A percentile compares a stretch with the other conserved stretches of the same genome.
These are phyloP conservation scores for Sterrhoptilus dennistouni DNA, from an alignment of 2,113 vertebrate species.

Conservation along the genomic window DNA sequence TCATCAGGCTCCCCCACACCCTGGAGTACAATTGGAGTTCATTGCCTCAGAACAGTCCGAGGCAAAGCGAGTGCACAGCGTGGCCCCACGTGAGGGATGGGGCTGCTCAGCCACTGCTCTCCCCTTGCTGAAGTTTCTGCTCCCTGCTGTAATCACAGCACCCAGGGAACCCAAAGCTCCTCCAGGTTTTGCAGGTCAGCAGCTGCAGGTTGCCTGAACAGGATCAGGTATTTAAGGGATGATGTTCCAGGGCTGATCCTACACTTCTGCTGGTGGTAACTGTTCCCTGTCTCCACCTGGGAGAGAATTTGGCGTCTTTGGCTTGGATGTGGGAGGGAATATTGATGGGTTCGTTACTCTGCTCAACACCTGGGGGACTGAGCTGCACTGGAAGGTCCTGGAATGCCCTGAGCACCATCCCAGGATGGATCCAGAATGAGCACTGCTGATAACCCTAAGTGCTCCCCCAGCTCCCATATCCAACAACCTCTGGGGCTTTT, in stretches of 20 bases:
- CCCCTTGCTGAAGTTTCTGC: not conserved
- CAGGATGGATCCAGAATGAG: not conserved
- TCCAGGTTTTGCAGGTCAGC: not conserved
- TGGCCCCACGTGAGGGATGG: not conserved
- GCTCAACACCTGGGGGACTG: rapidly evolving
- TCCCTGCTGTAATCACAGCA: not conserved
- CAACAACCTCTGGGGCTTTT: not conserved
- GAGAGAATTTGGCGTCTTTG: not conserved
- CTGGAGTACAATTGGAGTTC: conserved; percentile 56
- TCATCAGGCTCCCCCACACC: conserved; percentile 75
- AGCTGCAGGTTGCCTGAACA: not conserved
- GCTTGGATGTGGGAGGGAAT: not conserved
- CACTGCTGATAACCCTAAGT: rapidly evolving
- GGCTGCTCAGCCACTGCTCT: not conserved
- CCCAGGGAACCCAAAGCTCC: not conserved
- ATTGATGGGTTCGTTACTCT: not conserved
- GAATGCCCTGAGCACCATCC: not conserved
- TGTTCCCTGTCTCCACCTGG: rapidly evolving
- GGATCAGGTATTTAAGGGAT: not conserved
- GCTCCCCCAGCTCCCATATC: not conserved
- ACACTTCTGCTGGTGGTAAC: rapidly evolving
- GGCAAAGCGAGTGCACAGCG: not conserved
- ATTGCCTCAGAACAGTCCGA: conserved; percentile 65
- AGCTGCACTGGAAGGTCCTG: not conserved
- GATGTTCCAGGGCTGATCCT: not conserved